Base-by-base conservation (phyloP, 53 echinoderm and acorn worm species). In the Arbacia lixula region DNA sequence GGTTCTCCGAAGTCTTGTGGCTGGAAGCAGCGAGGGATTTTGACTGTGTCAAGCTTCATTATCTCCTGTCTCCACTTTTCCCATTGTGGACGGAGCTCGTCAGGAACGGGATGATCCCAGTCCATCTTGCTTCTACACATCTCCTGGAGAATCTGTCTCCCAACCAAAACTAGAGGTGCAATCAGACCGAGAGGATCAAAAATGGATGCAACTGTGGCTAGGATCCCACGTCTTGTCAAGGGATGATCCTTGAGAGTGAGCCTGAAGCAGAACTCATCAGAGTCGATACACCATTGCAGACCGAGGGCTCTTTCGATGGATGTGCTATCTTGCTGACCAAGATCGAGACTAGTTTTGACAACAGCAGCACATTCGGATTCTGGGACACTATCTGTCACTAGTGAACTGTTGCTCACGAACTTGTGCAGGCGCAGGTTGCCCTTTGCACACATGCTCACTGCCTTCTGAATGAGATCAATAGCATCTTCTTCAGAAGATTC, bases 371-470 rank as follows among this genome's bases (percentile, higher is more conserved):
- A 71, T 41, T 87, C 81, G 5, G 79, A 66, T 1, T 78, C 32
- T 58, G 87, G 87, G 22, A 87, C 11, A 20, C 79, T 67, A 37
- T 68, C 50, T 32, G 86, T 86, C 24, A 93, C 90, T 36, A 69
- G 63, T 46, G 64, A 51, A 54, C 37, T 46, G 46, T 93, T 88
- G 12, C 88, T 91, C 29, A 85, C 80, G 6, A 91, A 86, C 63
- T 94, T 94, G 86, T 91, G 88, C 10, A 90, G 85, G 6, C 76
- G 57, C 3, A 93, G 50, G 49, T 86, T 86, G 11, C 85, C 85
- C 37, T 65, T 80, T 4, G 53, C 46, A 12, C 85, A 63, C 21
- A 83, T 60, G 4, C 83, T 40, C 50, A 60, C 75, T 16, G 89
- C 65, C 85, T 77, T 52, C 27, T 26, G 2, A 21, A 46, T 53